These are phyloP conservation scores for Tipula lateralis DNA, from an alignment of 2,888 invertebrate species.

Conservation along the genomic window DNA sequence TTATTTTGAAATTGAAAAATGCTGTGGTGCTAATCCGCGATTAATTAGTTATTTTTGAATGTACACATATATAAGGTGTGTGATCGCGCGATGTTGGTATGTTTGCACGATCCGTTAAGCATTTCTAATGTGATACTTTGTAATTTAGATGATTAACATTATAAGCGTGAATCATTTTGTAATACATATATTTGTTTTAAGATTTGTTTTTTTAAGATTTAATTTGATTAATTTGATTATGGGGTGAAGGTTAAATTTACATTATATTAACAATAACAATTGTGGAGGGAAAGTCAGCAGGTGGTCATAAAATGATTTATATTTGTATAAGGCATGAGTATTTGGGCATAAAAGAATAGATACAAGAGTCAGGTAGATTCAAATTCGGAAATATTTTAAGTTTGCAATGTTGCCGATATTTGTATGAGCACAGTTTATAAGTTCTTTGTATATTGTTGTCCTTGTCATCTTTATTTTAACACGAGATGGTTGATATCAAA, in stretches of 20 bases:
- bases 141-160: neutral
- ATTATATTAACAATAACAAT: neutral
- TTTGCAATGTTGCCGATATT: no score
- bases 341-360: no score
- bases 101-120: neutral
- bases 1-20: neutral
- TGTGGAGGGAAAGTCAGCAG: neutral
- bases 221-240: neutral
- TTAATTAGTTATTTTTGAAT: neutral
- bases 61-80: neutral
- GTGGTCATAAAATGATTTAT: neutral
- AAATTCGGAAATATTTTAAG: no score
- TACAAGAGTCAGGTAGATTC: no score
- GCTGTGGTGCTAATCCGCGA: neutral
- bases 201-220: neutral
- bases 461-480: no score
- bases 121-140: neutral
- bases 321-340: no score
- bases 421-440: no score
- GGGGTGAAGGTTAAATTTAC: neutral
- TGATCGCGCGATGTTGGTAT: neutral
- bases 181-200: no score
- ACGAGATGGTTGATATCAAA: no score
- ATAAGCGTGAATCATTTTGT: neutral
- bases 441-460: no score